Percentiles rank a stretch among this genome's conserved stretches.
Evolutionary conservation across 2,113 vertebrate species (phyloP).

Genomic region (Mesembrinibis cayennensis): DNA sequence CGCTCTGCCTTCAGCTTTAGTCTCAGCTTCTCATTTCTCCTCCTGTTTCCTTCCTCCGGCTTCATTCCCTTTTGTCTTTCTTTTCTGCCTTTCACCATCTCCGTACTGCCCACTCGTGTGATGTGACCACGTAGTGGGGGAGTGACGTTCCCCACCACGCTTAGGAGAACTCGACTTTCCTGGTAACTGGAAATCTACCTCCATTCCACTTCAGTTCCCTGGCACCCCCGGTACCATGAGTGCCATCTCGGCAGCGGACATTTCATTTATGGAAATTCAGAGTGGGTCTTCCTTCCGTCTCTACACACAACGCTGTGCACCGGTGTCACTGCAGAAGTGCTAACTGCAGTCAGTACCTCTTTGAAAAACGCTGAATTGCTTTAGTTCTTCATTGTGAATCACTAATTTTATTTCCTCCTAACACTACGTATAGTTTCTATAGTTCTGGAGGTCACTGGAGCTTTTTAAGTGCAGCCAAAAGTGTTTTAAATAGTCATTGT

Average conservation of each 20-base stretch:
- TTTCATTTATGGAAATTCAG: neutral
- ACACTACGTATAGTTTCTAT: neutral
- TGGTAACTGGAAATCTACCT: neutral
- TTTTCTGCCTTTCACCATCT: neutral
- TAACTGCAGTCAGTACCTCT: neutral
- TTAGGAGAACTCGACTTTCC: neutral
- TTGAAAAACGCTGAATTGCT: constrained; percentile 28
- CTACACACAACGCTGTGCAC: neutral
- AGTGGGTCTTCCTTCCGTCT: neutral
- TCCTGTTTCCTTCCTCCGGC: neutral
- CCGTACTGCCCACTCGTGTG: neutral
- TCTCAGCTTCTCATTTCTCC: neutral
- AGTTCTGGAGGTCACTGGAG: constrained; percentile 52
- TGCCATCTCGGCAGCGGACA: neutral
- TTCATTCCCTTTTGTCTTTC: neutral
- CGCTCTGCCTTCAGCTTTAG: neutral
- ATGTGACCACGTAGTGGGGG: neutral
- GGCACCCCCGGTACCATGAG: neutral
- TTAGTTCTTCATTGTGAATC: neutral
- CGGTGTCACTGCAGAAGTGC: neutral
- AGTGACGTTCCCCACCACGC: neutral
- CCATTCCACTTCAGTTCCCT: neutral
- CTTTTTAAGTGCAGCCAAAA: constrained; percentile 51
- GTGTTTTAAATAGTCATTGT: constrained; percentile 42
- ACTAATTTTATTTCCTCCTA: constrained; percentile 50